Conservation (phyloP, 1,140 invertebrate genomes). For the Campodea augens region DNA sequence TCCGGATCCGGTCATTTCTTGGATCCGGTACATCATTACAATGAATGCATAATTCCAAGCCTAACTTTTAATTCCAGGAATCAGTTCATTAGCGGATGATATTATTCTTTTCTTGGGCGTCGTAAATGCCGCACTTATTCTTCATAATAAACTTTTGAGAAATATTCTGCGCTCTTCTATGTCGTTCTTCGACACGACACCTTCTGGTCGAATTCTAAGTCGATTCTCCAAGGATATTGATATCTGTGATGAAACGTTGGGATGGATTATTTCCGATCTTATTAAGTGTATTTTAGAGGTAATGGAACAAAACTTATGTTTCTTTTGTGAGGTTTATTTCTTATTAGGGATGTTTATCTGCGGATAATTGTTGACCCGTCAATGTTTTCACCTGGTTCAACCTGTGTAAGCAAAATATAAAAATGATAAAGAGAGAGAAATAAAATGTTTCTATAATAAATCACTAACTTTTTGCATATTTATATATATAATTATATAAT, state of each 20-base stretch:
- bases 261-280: conserved; percentile 10
- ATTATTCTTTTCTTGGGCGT: conserved; percentile 13
- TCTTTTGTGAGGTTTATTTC: too few relatives aligned
- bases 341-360: too few relatives aligned
- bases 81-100: background rate
- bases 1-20: too few relatives aligned
- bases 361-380: too few relatives aligned
- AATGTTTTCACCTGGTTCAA: too few relatives aligned
- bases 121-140: conserved; percentile 33
- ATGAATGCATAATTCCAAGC: too few relatives aligned
- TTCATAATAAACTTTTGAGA: conserved; percentile 41
- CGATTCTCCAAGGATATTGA: conserved; percentile 49
- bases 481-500: too few relatives aligned
- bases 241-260: conserved; percentile 46
- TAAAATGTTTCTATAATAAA: too few relatives aligned
- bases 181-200: conserved; percentile 47
- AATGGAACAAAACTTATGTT: conserved; percentile 5
- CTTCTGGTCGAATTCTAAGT: conserved; percentile 55
- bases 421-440: too few relatives aligned
- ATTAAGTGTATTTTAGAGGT: conserved; percentile 11
- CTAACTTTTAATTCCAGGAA: background rate
- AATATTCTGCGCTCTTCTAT: conserved; percentile 39
- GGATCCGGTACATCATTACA: too few relatives aligned
- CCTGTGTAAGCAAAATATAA: too few relatives aligned
- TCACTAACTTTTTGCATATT: too few relatives aligned